Evolutionary conservation across 2,888 invertebrate species (phyloP), one percentile per base, ranked within the genome.

Genomic region (Cancer borealis): DNA sequence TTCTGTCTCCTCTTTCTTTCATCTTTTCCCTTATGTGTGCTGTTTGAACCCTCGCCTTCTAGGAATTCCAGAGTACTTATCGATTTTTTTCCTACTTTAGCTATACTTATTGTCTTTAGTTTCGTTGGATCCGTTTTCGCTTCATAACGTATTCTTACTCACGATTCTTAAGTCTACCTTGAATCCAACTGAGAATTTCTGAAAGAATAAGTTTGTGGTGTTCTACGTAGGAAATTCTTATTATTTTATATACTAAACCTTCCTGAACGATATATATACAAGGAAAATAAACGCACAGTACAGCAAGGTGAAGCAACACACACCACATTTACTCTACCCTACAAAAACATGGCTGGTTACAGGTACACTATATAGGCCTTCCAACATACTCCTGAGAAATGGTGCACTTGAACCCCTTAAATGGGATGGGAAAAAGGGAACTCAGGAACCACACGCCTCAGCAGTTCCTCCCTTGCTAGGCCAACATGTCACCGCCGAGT

Each of bases 401-500:
- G 39, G 39, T 84, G 3, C 0, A 39, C 39, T 84, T 14, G 3
- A 84, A 84, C 84, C 84, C 84, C 84, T 84, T 84, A 39, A 39
- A 84, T 39, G 84, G 84, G 60, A 54, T 26, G 60, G 60, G 49
- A 54, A 14, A 49, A 89, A 6, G 47, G 54, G 39, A 54, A 60
- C n/a, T 39, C 26, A 21, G 60, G 90, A 90, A 90, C 30, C 54
- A 54, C 88, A 88, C 26, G 84, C 39, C 84, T 39, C 84, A 84
- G 84, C 84, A 84, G 30, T 84, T 39, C 84, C 88, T 88, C 12
- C 84, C 84, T 84, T 10, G 84, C 84, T 39, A 17, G 84, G 84
- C 90, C 90, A 90, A 30, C 90, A 39, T 54, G 54, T 54, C 54
- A 54, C 90, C 90, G 39, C 12, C 30, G 39, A 14, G 12, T 1